Evolutionary conservation across 2,888 invertebrate species (phyloP), one percentile per base, ranked within the genome.

Genomic region (Trachelus troglodyta): DNA sequence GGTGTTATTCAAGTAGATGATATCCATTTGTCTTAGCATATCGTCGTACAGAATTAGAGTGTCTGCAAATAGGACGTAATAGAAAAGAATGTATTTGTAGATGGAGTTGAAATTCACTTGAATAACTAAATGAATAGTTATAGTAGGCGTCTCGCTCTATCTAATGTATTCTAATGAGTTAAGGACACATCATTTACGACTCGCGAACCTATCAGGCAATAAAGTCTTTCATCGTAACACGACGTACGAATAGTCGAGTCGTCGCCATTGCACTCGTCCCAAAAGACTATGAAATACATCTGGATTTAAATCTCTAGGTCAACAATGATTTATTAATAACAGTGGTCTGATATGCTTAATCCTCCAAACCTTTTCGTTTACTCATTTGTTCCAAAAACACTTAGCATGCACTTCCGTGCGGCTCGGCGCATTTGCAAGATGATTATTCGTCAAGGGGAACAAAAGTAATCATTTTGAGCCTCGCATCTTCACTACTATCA

Each of bases 341-440:
- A 91, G 86, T 89, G 86, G 86, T 90, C 86, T 91, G 91, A 91
- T 91, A 91, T 91, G 91, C 89, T 88, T 88, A 83, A 81, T 86
- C 85, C 83, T 84, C 78, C 76, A 69, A 73, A 80, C 35, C 73
- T 40, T 37, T 15, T 84, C 77, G 75, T 80, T 83, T 79, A 74
- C 79, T 79, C 79, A 74, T 79, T 80, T 79, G 74, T 76, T 79
- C 80, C 79, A 79, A 56, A 56, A 56, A 56, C 56, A 56, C 23
- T 56, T 56, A 56, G 56, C 23, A 56, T 23, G 23, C 56, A 56
- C 23, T 23, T 23, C 23, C 56, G 56, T 56, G 23, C 23, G 9
- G 6, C 56, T 56, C 23, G 9, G 9, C 23, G 56, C 56, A 23
- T 2, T 23, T 56, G 9, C 9, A 23, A 23, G 15, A 23, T 9